Evolutionary conservation across 1,140 invertebrate species (phyloP).

Genomic region (Trichonephila inaurata): DNA sequence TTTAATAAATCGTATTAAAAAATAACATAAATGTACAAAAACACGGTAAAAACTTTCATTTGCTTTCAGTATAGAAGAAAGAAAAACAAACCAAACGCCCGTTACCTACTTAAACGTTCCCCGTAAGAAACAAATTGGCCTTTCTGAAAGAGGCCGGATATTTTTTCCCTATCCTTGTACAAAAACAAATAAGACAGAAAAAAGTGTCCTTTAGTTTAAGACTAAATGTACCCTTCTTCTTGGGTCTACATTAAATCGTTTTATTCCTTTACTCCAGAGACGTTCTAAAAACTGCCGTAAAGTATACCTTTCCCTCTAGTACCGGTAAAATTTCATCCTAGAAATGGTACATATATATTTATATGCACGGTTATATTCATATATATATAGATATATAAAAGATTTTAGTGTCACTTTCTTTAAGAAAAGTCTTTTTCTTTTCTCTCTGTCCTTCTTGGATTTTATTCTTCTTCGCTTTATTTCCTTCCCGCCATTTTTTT

Average conservation of each 20-base stretch:
- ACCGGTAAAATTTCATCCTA: neutral
- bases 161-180: neutral
- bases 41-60: neutral
- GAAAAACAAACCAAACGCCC: neutral
- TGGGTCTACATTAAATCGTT: conserved; percentile 65
- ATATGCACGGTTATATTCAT: conserved; percentile 53
- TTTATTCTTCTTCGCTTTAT: conserved; percentile 45
- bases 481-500: neutral
- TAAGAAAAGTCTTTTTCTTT: conserved; percentile 28
- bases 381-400: conserved; percentile 50
- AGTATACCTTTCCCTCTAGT: conserved; percentile 24
- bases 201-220: conserved; percentile 50
- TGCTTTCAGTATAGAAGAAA: neutral
- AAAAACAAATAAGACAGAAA: neutral
- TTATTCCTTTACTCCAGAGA: conserved; percentile 41
- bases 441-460: conserved; percentile 3
- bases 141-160: conserved; percentile 5
- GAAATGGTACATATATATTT: conserved; percentile 48
- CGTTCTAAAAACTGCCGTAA: conserved; percentile 42
- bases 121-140: conserved; percentile 38
- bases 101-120: neutral
- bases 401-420: conserved; percentile 63
- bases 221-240: conserved; percentile 56
- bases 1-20: too few relatives aligned
- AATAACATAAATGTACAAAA: neutral